A percentile compares a stretch with the other conserved stretches of the same genome.
phyloP scores from a whole-genome alignment of 1,140 invertebrate species.

The Cherax destructor region DNA sequence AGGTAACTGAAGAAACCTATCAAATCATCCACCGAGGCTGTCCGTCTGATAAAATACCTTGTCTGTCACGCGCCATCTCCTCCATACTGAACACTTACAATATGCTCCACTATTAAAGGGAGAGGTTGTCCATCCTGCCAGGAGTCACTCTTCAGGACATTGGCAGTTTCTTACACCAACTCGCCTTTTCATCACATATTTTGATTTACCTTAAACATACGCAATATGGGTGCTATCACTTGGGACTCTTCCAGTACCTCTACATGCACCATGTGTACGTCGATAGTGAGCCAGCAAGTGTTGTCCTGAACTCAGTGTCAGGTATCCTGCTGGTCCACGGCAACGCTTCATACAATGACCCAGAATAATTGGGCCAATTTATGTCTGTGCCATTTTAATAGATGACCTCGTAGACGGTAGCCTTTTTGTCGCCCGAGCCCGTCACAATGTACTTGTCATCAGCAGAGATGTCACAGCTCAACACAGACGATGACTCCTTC shows the following conservation, averaged over 20 bases:
- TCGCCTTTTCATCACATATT: neutral
- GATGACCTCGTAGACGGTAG: constrained; percentile 98
- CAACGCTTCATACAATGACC: neutral
- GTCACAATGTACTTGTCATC: constrained; percentile 99
- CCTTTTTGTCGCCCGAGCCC: constrained; percentile 99
- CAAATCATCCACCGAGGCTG: constrained; percentile 22
- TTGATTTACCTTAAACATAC: neutral
- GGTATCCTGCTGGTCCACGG: neutral
- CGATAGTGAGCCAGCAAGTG: neutral
- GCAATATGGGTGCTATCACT: neutral
- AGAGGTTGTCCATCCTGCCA: neutral
- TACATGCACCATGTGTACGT: neutral
- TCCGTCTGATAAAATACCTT: neutral
- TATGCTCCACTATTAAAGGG: neutral
- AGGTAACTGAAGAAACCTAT: constrained; percentile 4
- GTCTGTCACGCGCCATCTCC: neutral
- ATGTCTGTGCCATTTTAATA: constrained; percentile 79
- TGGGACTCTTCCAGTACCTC: neutral
- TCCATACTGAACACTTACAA: neutral
- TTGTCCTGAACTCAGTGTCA: neutral
- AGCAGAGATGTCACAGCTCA: constrained; percentile 98
- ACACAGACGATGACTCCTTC: constrained; percentile 98
- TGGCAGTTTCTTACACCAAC: neutral
- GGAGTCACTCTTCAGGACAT: neutral
- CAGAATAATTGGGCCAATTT: neutral